phyloP scores from a whole-genome alignment of 1,140 invertebrate genomes.

The Gerris buenoi region DNA sequence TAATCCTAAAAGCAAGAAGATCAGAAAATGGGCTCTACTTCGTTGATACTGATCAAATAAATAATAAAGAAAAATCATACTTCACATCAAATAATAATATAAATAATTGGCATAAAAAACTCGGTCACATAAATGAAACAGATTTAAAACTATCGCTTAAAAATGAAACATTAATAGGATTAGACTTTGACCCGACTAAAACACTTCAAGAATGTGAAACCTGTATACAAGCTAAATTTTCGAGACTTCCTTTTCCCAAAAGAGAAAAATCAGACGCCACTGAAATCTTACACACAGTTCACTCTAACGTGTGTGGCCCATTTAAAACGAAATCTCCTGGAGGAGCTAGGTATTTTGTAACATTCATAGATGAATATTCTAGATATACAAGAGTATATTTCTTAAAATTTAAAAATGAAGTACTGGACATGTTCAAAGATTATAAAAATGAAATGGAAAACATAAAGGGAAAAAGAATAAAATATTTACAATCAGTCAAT shows the following conservation, averaged over 20 bases:
- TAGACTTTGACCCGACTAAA: not conserved
- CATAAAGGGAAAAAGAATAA: conserved; percentile 8
- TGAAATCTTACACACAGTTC: not conserved
- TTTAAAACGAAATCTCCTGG: not conserved
- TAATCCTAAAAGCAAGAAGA: not conserved
- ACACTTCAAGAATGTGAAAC: not conserved
- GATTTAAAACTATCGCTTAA: not conserved
- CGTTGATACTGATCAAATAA: not conserved
- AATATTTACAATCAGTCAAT: conserved; percentile 24
- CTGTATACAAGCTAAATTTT: not conserved
- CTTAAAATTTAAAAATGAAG: conserved; percentile 10
- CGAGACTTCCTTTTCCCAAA: not conserved
- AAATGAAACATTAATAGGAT: not conserved
- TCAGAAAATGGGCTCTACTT: not conserved
- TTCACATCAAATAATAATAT: not conserved
- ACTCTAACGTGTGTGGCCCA: not conserved
- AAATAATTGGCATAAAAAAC: not conserved
- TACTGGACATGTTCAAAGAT: not conserved
- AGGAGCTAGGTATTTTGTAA: not conserved
- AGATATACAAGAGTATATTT: not conserved
- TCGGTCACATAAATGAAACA: not conserved
- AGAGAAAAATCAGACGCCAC: not conserved
- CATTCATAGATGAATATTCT: not conserved
- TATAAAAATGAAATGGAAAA: conserved; percentile 10
- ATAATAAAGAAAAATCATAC: not conserved